These are phyloP conservation scores for Pteria penguin DNA, from an alignment of 2,888 invertebrate genomes.

Conservation along the genomic window DNA sequence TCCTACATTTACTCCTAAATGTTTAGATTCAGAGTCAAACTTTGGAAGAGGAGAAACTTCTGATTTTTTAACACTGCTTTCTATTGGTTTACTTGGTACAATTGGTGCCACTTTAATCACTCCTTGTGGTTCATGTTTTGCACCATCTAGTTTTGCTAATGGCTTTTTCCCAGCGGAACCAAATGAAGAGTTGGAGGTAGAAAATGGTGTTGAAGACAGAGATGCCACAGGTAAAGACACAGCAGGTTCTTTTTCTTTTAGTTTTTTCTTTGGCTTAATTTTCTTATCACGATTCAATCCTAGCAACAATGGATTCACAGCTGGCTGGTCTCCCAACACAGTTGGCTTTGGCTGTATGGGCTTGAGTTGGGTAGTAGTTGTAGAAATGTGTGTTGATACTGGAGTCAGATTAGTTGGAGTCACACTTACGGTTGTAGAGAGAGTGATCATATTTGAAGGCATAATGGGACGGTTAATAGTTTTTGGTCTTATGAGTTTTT, in stretches of 20 bases:
- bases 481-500: constrained; percentile 34
- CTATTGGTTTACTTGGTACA: constrained; percentile 33
- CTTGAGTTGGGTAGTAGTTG: constrained; percentile 71
- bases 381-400: constrained; percentile 66
- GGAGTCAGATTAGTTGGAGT: constrained; percentile 65
- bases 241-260: constrained; percentile 48
- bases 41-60: constrained; percentile 10
- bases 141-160: constrained; percentile 33
- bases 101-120: constrained; percentile 56
- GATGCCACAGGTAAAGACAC: constrained; percentile 9
- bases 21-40: constrained; percentile 17
- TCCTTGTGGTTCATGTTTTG: constrained; percentile 52
- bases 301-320: constrained; percentile 73
- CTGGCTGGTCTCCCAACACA: constrained; percentile 76
- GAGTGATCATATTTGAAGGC: constrained; percentile 70
- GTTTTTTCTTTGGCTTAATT: constrained; percentile 76
- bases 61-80: constrained; percentile 21
- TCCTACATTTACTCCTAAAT: constrained; percentile 38
- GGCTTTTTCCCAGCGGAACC: constrained; percentile 6
- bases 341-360: constrained; percentile 80
- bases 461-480: constrained; percentile 72
- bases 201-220: background rate
- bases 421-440: constrained; percentile 62
- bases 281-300: constrained; percentile 77
- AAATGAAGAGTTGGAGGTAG: constrained; percentile 9